These are phyloP conservation scores for Spilarctia lutea DNA, from an alignment of 2,888 invertebrate species.

Conservation along the genomic window DNA sequence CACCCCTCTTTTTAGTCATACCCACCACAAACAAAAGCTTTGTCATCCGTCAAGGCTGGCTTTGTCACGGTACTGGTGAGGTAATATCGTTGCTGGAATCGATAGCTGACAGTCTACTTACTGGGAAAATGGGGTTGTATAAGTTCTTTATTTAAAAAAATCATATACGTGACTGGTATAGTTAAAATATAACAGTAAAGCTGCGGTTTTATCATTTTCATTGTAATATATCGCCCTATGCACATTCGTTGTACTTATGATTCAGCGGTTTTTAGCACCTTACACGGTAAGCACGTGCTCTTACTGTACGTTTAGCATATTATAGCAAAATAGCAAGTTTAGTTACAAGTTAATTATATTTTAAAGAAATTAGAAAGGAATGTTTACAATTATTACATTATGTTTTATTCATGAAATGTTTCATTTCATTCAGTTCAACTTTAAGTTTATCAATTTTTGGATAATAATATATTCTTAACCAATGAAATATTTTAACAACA, in stretches of 20 bases:
- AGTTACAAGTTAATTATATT: not conserved
- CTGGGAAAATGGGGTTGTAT: conserved; percentile 33
- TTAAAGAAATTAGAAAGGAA: not conserved
- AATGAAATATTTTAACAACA: not conserved
- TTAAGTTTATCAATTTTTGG: not conserved
- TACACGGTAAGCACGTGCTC: not conserved
- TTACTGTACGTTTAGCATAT: not conserved
- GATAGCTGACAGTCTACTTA: conserved; percentile 39
- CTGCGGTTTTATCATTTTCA: conserved; percentile 16
- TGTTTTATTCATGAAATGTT: not conserved
- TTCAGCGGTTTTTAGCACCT: not conserved
- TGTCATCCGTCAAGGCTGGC: conserved; percentile 74
- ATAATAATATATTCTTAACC: not conserved
- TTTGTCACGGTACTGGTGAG: conserved; percentile 45
- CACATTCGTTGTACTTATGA: not conserved
- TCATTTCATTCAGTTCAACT: not conserved
- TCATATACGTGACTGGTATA: conserved; percentile 14
- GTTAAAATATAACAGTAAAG: conserved; percentile 8
- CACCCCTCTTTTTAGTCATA: conserved; percentile 79
- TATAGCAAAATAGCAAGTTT: not conserved
- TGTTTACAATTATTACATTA: not conserved
- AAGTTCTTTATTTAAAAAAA: conserved; percentile 6
- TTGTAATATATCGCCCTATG: not conserved
- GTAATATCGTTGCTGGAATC: conserved; percentile 30
- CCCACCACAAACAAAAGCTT: conserved; percentile 81